Evolutionary conservation across 2,888 invertebrate species (phyloP).

Genomic region (Hirtodrosophila alboralis): DNA sequence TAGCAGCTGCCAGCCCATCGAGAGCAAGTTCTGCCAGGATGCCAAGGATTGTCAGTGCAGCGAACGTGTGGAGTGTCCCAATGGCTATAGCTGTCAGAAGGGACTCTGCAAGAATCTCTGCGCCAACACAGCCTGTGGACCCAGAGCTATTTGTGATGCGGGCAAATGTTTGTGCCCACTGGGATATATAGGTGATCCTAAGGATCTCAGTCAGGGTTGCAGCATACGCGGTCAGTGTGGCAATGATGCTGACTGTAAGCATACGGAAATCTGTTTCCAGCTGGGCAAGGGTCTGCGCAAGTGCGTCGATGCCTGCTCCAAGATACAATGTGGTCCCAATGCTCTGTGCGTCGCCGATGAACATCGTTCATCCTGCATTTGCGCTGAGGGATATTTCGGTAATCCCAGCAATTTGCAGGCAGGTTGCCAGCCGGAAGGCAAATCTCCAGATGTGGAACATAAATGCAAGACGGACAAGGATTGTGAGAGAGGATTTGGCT

Average conservation of each 20-base stretch:
- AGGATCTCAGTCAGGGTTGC: constrained; percentile 89
- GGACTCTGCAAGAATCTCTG: constrained; percentile 92
- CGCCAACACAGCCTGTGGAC: constrained; percentile 90
- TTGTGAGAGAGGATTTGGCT: constrained; percentile 89
- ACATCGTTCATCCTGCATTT: constrained; percentile 94
- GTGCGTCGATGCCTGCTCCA: constrained; percentile 94
- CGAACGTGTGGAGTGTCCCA: constrained; percentile 89
- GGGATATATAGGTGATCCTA: constrained; percentile 90
- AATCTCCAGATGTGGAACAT: constrained; percentile 85
- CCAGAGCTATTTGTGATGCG: constrained; percentile 91
- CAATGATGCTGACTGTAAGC: constrained; percentile 92
- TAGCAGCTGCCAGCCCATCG: constrained; percentile 90
- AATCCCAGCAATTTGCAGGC: constrained; percentile 91
- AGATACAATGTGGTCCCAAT: constrained; percentile 95
- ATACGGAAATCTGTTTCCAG: constrained; percentile 95
- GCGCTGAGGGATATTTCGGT: constrained; percentile 92
- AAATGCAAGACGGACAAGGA: constrained; percentile 89
- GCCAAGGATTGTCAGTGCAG: constrained; percentile 89
- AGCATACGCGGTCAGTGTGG: constrained; percentile 90
- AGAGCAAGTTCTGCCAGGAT: constrained; percentile 89
- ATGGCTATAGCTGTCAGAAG: constrained; percentile 90
- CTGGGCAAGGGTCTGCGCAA: constrained; percentile 90
- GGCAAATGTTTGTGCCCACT: constrained; percentile 92
- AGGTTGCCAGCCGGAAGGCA: constrained; percentile 91
- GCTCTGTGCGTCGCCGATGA: constrained; percentile 93